phyloP scores from a whole-genome alignment of 2,888 invertebrate species.

The Drosophila falleni region DNA sequence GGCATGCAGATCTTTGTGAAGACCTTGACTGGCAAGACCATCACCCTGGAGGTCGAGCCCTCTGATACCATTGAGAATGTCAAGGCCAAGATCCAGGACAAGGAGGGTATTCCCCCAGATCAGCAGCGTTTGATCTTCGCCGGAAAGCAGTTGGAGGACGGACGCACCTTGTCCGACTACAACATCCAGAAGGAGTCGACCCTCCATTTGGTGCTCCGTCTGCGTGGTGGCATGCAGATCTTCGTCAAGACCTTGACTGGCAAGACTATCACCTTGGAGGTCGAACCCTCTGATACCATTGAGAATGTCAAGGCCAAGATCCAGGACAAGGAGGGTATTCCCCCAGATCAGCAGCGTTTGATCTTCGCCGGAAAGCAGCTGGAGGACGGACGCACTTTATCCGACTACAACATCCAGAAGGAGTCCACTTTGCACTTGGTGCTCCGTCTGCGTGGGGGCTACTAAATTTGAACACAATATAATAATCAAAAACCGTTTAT shows the following conservation, averaged over 20 bases:
- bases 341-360: slow-evolving; percentile 56
- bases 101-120: slow-evolving; percentile 74
- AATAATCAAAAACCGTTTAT: not conserved
- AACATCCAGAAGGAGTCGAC: slow-evolving; percentile 66
- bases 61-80: slow-evolving; percentile 53
- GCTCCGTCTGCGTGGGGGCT: slow-evolving; percentile 48
- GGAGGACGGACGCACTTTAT: slow-evolving; percentile 47
- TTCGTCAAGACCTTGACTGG: slow-evolving; percentile 78
- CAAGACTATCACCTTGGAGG: slow-evolving; percentile 77
- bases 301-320: slow-evolving; percentile 52
- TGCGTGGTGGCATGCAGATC: slow-evolving; percentile 78
- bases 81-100: slow-evolving; percentile 54
- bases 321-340: slow-evolving; percentile 66
- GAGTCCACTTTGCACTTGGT: slow-evolving; percentile 50
- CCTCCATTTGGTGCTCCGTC: slow-evolving; percentile 66
- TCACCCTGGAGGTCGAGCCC: slow-evolving; percentile 50
- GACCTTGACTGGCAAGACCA: slow-evolving; percentile 55
- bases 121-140: slow-evolving; percentile 78
- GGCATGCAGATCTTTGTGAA: slow-evolving; percentile 53
- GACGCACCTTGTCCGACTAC: slow-evolving; percentile 66
- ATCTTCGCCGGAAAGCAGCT: slow-evolving; percentile 50
- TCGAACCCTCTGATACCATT: slow-evolving; percentile 68
- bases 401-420: slow-evolving; percentile 55
- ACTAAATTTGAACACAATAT: slow-evolving; percentile 23
- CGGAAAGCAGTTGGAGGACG: slow-evolving; percentile 74